Percentiles rank a stretch among this genome's conserved stretches.
These are phyloP conservation scores for Thripadectes ignobilis DNA, from an alignment of 2,797 vertebrate genomes.

Conservation along the genomic window DNA sequence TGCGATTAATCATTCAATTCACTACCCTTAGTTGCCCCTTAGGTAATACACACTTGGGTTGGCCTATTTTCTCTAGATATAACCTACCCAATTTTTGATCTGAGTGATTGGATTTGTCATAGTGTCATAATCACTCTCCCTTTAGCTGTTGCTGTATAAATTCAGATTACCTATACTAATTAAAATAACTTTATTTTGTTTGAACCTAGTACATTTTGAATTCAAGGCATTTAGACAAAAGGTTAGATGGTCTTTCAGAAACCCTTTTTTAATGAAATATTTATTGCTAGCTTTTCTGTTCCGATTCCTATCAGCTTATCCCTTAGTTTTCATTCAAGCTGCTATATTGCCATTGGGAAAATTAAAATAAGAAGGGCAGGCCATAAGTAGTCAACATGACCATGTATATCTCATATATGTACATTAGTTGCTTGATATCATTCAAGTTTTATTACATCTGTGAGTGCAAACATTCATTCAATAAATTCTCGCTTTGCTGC, in stretches of 20 bases:
- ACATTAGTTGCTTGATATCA: not conserved
- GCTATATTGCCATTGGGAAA: constrained; percentile 31
- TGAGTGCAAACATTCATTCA: constrained; percentile 44
- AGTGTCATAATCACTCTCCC: not conserved
- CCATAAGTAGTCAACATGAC: not conserved
- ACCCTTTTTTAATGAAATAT: constrained; percentile 51
- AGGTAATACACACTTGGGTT: not conserved
- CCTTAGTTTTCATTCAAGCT: not conserved
- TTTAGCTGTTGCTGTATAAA: not conserved
- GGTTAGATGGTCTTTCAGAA: constrained; percentile 48
- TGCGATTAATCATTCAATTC: constrained; percentile 11
- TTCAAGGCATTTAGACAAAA: constrained; percentile 46
- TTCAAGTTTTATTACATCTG: constrained; percentile 45
- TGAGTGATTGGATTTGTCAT: not conserved
- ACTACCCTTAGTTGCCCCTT: not conserved
- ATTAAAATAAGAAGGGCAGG: constrained; percentile 41
- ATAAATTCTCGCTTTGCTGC: constrained; percentile 16
- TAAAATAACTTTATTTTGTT: constrained; percentile 54
- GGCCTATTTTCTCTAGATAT: not conserved
- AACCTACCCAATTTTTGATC: not conserved
- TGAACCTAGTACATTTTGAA: constrained; percentile 34
- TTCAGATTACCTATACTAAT: constrained; percentile 30
- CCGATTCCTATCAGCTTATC: constrained; percentile 17
- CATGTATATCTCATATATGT: constrained; percentile 18
- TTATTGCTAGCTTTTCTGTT: constrained; percentile 49